These are phyloP conservation scores for Hydraecia micacea DNA, from an alignment of 2,888 invertebrate species.

Conservation along the genomic window DNA sequence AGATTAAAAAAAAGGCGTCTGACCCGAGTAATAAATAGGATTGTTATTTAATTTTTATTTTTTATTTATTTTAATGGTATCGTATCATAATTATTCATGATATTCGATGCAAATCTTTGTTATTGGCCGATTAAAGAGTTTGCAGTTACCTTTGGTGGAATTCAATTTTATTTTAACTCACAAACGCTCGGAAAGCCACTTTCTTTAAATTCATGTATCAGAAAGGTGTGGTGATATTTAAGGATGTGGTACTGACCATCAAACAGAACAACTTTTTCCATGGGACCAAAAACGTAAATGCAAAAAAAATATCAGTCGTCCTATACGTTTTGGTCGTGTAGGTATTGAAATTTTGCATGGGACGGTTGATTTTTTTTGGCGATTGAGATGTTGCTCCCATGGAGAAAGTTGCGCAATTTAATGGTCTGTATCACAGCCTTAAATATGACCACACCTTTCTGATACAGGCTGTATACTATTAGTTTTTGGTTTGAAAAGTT, in stretches of 20 bases:
- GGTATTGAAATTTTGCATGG: not conserved
- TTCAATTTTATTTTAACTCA: constrained; percentile 21
- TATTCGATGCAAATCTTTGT: constrained; percentile 30
- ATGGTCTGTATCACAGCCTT: not conserved
- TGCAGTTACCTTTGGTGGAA: constrained; percentile 26
- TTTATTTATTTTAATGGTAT: constrained; percentile 19
- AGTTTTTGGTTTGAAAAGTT: not conserved
- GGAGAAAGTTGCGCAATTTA: too few species aligned
- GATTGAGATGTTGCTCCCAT: too few species aligned
- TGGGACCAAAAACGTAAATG: not conserved
- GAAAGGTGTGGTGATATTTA: not conserved
- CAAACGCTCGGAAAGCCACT: constrained; percentile 48
- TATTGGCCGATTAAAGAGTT: constrained; percentile 26
- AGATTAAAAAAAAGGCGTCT: constrained; percentile 57
- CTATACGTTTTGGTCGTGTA: not conserved
- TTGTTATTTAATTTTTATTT: too few species aligned
- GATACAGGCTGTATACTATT: not conserved
- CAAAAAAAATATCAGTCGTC: too few species aligned
- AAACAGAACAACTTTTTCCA: not conserved
- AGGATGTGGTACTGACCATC: not conserved
- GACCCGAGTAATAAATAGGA: constrained; percentile 69
- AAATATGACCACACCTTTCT: not conserved
- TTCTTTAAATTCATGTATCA: constrained; percentile 4
- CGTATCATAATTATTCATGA: constrained; percentile 14
- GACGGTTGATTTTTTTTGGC: not conserved